Percentiles rank a stretch among this genome's conserved stretches.
Conservation (phyloP, 2,888 invertebrate species). For the Dasysyrphus albostriatus region DNA sequence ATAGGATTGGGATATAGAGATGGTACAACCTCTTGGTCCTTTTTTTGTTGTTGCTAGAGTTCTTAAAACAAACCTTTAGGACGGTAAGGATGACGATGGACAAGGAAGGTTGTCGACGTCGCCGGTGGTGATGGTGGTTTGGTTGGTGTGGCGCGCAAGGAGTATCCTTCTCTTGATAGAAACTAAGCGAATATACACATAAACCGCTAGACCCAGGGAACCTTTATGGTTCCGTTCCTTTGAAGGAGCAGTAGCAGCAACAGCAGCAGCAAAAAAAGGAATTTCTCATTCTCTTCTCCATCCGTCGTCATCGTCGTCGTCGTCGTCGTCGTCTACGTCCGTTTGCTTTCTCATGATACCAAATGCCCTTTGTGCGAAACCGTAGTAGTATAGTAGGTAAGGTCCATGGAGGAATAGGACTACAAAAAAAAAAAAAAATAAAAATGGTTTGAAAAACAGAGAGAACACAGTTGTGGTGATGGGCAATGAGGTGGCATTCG, state of each 20-base stretch:
- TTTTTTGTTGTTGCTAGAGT: conserved; percentile 58
- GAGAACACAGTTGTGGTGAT: conserved; percentile 36
- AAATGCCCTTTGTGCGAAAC: conserved; percentile 72
- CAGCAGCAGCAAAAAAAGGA: conserved; percentile 38
- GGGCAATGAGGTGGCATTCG: conserved; percentile 42
- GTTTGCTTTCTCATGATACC: conserved; percentile 73
- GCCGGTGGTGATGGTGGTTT: conserved; percentile 37
- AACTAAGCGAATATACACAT: conserved; percentile 60
- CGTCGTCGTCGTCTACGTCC: conserved; percentile 32
- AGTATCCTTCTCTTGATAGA: conserved; percentile 57
- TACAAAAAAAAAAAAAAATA: conserved; percentile 5
- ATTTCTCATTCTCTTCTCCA: conserved; percentile 57
- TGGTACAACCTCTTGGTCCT: conserved; percentile 43
- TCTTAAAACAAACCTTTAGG: conserved; percentile 73
- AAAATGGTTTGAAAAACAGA: conserved; percentile 53
- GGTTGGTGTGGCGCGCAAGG: conserved; percentile 60
- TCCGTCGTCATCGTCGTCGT: conserved; percentile 37
- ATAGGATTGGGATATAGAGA: conserved; percentile 37
- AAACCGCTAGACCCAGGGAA: conserved; percentile 72
- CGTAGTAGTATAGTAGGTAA: conserved; percentile 10
- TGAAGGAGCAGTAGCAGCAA: conserved; percentile 46
- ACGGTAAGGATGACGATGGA: conserved; percentile 39
- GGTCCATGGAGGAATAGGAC: conserved; percentile 52
- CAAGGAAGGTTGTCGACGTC: conserved; percentile 30
- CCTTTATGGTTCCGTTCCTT: conserved; percentile 70